Evolutionary conservation across 30 jellyfish, hydroid and myxozoan genomes (phyloP), one percentile per base, ranked within the genome.

Genomic region (Hydractinia echinata): DNA sequence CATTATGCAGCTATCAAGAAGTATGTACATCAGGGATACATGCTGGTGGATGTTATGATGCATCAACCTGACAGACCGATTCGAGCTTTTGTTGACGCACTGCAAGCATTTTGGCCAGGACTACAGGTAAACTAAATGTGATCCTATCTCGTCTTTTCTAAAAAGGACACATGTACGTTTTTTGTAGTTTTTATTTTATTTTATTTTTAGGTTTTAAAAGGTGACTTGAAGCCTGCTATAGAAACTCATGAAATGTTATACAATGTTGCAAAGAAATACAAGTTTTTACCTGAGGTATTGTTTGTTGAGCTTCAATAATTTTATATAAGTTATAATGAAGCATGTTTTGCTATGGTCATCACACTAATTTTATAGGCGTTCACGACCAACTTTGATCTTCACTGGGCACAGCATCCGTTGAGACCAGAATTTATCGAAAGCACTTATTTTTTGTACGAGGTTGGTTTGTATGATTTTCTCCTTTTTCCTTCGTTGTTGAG

Each of bases 61-160:
- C 96, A 93, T 79, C 96, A 88, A 66, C 96, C 96, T 1, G 96
- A 87, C 51, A 79, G 87, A 56, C 96, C 96, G 8, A 83, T 87
- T 60, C 84, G 96, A 18, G 55, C 94, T 21, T 87, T 83, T 55
- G 89, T 93, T 13, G 99, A 93, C 80, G 83, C 96, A 11, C 78
- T 93, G 48, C 99, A 93, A 71, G 99, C 99, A 5, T 93, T 93
- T 76, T 93, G 99, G 99, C 99, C 99, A 8, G 96, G 96, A 18
- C 82, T 93, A 62, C 99, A 87, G 95, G 99, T 91, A 58, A 58
- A 58, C 15, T 58, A 20, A 67, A 67, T 13, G 2, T 13, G 78
- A 48, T 67, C 4, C 51, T 15, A 48, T 67, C n/a, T 67, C 1
- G 51, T 13, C 4, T 67, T 21, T 15, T 13, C 77, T 76, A 73